Evolutionary conservation across 2,888 invertebrate species (phyloP).

Genomic region (Nebria salina): DNA sequence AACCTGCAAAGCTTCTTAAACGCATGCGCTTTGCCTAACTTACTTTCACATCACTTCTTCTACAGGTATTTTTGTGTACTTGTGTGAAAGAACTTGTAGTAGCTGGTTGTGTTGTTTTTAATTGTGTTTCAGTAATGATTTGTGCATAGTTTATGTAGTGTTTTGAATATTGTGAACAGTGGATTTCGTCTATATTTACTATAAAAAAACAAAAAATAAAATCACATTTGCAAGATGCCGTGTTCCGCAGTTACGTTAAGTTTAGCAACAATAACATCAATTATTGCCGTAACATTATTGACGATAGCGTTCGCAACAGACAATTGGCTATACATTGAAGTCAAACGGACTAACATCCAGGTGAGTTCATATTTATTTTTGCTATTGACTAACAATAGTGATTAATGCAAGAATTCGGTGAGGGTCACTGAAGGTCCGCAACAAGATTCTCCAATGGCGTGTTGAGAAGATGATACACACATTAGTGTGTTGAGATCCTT

Average conservation of each 20-base stretch:
- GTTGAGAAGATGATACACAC: no score
- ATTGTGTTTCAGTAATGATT: constrained; percentile 23
- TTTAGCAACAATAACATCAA: constrained; percentile 94
- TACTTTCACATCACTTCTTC: constrained; percentile 43
- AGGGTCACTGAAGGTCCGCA: no score
- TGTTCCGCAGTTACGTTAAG: constrained; percentile 95
- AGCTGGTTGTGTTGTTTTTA: constrained; percentile 29
- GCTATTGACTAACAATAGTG: background rate
- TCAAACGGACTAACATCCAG: constrained; percentile 88
- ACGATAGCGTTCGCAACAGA: constrained; percentile 96
- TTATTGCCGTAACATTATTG: constrained; percentile 91
- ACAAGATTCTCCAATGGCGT: no score
- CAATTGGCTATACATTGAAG: constrained; percentile 96
- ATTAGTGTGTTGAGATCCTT: no score
- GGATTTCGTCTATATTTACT: constrained; percentile 12
- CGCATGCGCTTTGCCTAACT: constrained; percentile 23
- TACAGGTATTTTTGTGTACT: background rate
- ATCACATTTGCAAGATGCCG: constrained; percentile 73
- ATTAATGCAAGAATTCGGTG: background rate
- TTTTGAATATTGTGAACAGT: constrained; percentile 11
- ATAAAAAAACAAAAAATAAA: background rate
- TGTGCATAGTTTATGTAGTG: constrained; percentile 30
- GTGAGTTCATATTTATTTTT: constrained; percentile 64
- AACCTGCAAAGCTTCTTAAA: constrained; percentile 10
- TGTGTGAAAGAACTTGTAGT: constrained; percentile 14